Base-by-base conservation (phyloP, 2,797 vertebrate genomes). In the Clamator glandarius region DNA sequence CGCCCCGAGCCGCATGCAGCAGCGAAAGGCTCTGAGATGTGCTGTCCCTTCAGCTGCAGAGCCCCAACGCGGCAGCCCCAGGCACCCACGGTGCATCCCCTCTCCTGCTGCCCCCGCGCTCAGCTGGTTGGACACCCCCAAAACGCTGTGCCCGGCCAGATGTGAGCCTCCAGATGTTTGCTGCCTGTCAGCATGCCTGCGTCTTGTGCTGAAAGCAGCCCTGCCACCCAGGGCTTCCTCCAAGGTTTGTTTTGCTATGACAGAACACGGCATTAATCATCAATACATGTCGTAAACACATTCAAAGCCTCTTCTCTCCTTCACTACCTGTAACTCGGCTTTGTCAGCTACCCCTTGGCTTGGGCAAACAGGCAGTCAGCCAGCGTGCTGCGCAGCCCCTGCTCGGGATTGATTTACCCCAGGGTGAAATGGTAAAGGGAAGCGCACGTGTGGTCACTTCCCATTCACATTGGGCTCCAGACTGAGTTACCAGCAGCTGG, bases 291-390 rank as follows among this genome's bases (percentile, higher is more conserved):
- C 1, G 33, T 88, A 69, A 92, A 87, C 55, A 33, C 26, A 67
- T 74, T 57, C 11, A 55, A 48, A 92, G 44, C n/a, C 33, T 89
- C 58, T 84, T 75, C 74, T 92, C 87, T 77, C 69, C 74, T 76
- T 63, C 41, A 2, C 75, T 77, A 25, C 72, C 39, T 69, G 63
- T 63, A 21, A 58, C 42, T 31, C 48, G 3, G 44, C 68, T 78
- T 16, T 91, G 81, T 36, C 63, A 79, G 25, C 46, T 58, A 13
- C 33, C 81, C 52, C 36, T 75, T 87, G 2, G 88, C 41, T 15
- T 13, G 48, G 44, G 72, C 58, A 83, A 52, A 64, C 66, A 54
- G 0, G 0, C 42, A 35, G 58, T 33, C 20, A 5, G 35, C 12
- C 61, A 13, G 66, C 8, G 5, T 4, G 20, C 31, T 1, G 1